phyloP scores from a whole-genome alignment of 2,888 invertebrate species.

The Tenthredo amoena region DNA sequence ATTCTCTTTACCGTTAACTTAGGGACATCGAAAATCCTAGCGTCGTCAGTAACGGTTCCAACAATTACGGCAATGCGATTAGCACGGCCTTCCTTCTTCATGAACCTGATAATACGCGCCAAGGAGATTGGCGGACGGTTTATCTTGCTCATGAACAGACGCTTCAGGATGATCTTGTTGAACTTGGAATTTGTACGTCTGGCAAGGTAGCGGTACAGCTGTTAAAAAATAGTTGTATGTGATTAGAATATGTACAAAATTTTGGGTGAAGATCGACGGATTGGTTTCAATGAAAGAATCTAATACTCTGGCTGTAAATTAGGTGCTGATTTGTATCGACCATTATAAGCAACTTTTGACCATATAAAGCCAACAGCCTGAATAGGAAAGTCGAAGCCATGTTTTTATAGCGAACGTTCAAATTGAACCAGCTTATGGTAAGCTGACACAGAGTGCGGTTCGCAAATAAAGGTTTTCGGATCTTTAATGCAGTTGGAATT shows the following conservation, averaged over 20 bases:
- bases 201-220: conserved; percentile 98
- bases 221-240: conserved; percentile 59
- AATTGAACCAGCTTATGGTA: conserved; percentile 71
- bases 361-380: conserved; percentile 62
- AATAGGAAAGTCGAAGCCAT: conserved; percentile 71
- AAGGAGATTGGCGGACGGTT: conserved; percentile 97
- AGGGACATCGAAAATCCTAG: conserved; percentile 93
- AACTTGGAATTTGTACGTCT: conserved; percentile 98
- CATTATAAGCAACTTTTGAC: conserved; percentile 66
- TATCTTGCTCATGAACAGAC: conserved; percentile 98
- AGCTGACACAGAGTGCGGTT: conserved; percentile 75
- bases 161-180: conserved; percentile 95
- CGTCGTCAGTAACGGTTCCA: conserved; percentile 97
- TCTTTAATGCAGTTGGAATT: background rate
- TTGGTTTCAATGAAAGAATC: background rate
- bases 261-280: background rate
- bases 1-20: conserved; percentile 86
- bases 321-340: conserved; percentile 65
- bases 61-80: conserved; percentile 95
- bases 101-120: conserved; percentile 91
- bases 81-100: conserved; percentile 93
- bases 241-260: background rate
- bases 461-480: conserved; percentile 60
- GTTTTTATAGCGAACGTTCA: conserved; percentile 74
- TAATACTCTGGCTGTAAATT: background rate